Percentiles rank a stretch among this genome's conserved stretches.
These are phyloP conservation scores for Columba livia DNA, from an alignment of 2,113 vertebrate genomes.

Conservation along the genomic window DNA sequence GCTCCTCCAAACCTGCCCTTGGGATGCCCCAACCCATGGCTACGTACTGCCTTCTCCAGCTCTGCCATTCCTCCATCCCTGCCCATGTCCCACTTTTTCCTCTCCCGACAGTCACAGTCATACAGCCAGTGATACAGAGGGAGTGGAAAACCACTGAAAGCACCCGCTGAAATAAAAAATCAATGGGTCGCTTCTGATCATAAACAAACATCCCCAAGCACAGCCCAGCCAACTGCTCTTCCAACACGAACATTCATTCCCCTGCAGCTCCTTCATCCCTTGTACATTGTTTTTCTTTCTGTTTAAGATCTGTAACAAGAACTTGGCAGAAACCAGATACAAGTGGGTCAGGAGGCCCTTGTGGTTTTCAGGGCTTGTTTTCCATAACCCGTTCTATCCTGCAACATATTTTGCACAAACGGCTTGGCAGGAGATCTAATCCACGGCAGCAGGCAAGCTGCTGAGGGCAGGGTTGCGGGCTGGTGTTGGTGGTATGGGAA, in stretches of 20 bases:
- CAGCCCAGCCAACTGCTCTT: not conserved
- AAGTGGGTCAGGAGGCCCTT: conserved; percentile 73
- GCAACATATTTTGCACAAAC: conserved; percentile 59
- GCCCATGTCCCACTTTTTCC: not conserved
- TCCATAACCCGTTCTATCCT: conserved; percentile 64
- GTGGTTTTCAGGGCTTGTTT: conserved; percentile 73
- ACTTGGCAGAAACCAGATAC: conserved; percentile 71
- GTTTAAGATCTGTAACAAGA: conserved; percentile 68
- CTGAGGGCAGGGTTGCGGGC: conserved; percentile 34
- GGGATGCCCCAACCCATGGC: not conserved
- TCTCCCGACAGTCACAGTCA: not conserved
- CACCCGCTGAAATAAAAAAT: conserved; percentile 15
- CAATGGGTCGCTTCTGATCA: not conserved
- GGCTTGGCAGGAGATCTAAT: conserved; percentile 53
- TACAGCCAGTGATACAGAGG: not conserved
- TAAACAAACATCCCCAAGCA: conserved; percentile 12
- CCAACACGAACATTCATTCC: conserved; percentile 44
- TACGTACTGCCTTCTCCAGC: not conserved
- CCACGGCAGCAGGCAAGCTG: conserved; percentile 8
- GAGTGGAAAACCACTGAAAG: not conserved
- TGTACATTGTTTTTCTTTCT: conserved; percentile 61
- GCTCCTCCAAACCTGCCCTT: not conserved
- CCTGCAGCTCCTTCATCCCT: conserved; percentile 25
- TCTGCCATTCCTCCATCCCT: not conserved
- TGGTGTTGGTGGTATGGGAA: not conserved